Conservation (phyloP, 2,113 vertebrate genomes). For the Hoplias malabaricus region DNA sequence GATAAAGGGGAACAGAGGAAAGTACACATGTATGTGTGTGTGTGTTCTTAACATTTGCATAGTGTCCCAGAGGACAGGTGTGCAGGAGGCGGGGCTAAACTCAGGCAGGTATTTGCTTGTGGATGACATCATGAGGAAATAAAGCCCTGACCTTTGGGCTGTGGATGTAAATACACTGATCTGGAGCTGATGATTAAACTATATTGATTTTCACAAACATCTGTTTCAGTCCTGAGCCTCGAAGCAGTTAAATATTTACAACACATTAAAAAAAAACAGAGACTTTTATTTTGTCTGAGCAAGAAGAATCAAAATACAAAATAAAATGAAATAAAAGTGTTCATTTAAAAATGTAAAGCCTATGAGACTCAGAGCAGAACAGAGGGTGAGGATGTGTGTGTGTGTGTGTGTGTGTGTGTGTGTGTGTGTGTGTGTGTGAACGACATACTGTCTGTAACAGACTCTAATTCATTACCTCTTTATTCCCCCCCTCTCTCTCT, state of each 20-base stretch:
- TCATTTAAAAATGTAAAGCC: too few species aligned
- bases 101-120: not conserved
- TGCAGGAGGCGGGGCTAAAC: not conserved
- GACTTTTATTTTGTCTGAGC: too few species aligned
- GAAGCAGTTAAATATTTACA: too few species aligned
- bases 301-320: too few species aligned
- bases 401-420: not conserved
- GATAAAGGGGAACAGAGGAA: not conserved
- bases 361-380: too few species aligned
- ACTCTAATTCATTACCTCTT: not conserved
- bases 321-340: too few species aligned
- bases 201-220: too few species aligned
- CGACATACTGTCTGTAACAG: not conserved
- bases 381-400: not conserved
- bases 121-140: not conserved
- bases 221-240: too few species aligned
- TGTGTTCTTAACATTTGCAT: not conserved
- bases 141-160: not conserved
- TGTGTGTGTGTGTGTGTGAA: not conserved
- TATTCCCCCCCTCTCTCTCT: not conserved
- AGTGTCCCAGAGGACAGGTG: not conserved
- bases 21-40: not conserved
- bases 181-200: too few species aligned
- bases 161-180: too few species aligned
- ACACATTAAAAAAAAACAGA: too few species aligned